Evolutionary conservation across 2,888 invertebrate species (phyloP), one percentile per base, ranked within the genome.

Genomic region (Unio pictorum): DNA sequence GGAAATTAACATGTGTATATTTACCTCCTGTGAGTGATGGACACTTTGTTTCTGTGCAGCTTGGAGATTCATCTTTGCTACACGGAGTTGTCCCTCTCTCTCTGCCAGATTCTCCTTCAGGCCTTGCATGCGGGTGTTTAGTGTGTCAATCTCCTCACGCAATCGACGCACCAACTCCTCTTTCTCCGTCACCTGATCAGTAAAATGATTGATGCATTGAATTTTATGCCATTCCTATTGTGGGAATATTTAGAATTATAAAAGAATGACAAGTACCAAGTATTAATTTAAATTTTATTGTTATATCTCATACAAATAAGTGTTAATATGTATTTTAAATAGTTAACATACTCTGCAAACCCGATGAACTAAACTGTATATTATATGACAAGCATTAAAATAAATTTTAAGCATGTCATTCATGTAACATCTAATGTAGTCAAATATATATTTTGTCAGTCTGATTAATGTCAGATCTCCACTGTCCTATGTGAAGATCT

Each of bases 51-150:
- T 88, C 76, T 88, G 87, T 57, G 83, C 83, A 26, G 87, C 83
- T 69, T 87, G 86, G 54, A 89, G 81, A 75, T 87, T 88, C 81
- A 87, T 83, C 60, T 84, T 83, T 17, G 86, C 80, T 58, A 88
- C 85, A 61, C 85, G 79, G 56, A 89, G 79, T 74, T 89, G 88
- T 55, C 88, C 89, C 23, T 89, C 89, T 61, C 81, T 79, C 71
- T 89, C 89, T 1, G 86, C 85, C 59, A 88, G 71, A 61, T 87
- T 85, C 72, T 89, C 89, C 74, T 86, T 87, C 66, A 84, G 74
- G 20, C 70, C 70, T 28, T 87, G 78, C 69, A 86, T 72, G 71
- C 81, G 79, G 69, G 84, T 82, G 55, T 83, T 84, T 45, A 86
- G 76, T 0, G 80, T 75, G 30, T 87, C 87, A 5, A 81, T 73